A percentile compares a stretch with the other conserved stretches of the same genome.
These are phyloP conservation scores for Nasonia oneida DNA, from an alignment of 2,888 invertebrate species.

Conservation along the genomic window DNA sequence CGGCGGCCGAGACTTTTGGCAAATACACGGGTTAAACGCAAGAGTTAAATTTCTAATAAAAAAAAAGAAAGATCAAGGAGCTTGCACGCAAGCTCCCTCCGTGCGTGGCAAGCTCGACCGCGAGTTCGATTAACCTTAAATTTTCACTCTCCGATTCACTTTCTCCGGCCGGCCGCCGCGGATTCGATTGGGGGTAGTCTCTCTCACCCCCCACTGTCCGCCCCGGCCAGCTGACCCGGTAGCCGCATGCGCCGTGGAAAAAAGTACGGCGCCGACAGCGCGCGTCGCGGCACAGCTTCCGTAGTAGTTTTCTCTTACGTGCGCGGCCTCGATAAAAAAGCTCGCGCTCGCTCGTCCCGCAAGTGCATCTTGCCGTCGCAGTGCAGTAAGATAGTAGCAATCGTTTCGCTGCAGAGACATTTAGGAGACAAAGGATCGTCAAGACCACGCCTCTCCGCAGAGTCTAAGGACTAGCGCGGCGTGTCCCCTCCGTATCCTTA, in stretches of 20 bases:
- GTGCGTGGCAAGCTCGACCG: not conserved
- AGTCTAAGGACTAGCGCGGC: not conserved
- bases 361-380: not conserved
- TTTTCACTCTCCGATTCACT: slow-evolving; percentile 60
- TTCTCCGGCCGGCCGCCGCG: slow-evolving; percentile 50
- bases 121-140: slow-evolving; percentile 50
- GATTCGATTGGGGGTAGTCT: slow-evolving; percentile 52
- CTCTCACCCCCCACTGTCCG: not conserved
- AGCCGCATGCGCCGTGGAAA: slow-evolving; percentile 75
- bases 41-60: not conserved
- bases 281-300: slow-evolving; percentile 56
- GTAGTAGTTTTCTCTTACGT: slow-evolving; percentile 65
- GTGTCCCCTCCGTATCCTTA: not conserved
- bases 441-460: not conserved
- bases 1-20: too few relatives aligned
- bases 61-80: not conserved
- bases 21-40: not conserved
- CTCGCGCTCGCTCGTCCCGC: slow-evolving; percentile 62
- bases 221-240: slow-evolving; percentile 28
- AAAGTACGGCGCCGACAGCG: slow-evolving; percentile 30
- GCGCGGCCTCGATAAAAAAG: slow-evolving; percentile 70
- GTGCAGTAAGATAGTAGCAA: not conserved
- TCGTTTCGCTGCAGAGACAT: not conserved
- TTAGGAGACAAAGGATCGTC: not conserved
- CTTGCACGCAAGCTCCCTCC: slow-evolving; percentile 22